These are phyloP conservation scores for Delphinapterus leucas DNA, from an alignment of 2,113 vertebrate species.

Conservation along the genomic window DNA sequence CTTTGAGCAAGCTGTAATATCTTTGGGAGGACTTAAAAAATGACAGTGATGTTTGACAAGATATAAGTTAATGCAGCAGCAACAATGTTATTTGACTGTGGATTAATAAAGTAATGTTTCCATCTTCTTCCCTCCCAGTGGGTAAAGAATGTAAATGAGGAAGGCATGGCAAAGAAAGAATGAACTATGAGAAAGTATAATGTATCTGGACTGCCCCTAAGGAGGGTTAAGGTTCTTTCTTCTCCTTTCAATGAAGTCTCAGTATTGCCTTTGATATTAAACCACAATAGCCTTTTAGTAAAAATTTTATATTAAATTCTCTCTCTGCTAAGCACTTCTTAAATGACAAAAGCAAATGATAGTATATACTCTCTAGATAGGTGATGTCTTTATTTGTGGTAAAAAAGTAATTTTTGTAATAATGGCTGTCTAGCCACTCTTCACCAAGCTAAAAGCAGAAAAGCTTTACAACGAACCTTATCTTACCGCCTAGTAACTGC, in stretches of 20 bases:
- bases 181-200: background rate
- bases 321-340: background rate
- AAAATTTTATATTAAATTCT: slow-evolving; percentile 42
- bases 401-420: background rate
- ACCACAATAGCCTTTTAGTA: slow-evolving; percentile 46
- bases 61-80: background rate
- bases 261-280: slow-evolving; percentile 44
- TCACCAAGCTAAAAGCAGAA: background rate
- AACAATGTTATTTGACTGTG: background rate
- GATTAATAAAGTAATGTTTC: background rate
- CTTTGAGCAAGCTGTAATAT: background rate
- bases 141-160: background rate
- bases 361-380: background rate
- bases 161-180: background rate
- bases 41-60: background rate
- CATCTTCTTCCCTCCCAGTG: background rate
- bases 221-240: background rate
- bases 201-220: background rate
- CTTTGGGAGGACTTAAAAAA: background rate
- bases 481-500: background rate
- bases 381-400: slow-evolving; percentile 16
- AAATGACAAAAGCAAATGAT: slow-evolving; percentile 45
- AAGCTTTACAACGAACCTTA: background rate
- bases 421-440: background rate
- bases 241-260: background rate